Evolutionary conservation across 2,113 vertebrate genomes (phyloP).

Genomic region (Trematocara unimaculatum): DNA sequence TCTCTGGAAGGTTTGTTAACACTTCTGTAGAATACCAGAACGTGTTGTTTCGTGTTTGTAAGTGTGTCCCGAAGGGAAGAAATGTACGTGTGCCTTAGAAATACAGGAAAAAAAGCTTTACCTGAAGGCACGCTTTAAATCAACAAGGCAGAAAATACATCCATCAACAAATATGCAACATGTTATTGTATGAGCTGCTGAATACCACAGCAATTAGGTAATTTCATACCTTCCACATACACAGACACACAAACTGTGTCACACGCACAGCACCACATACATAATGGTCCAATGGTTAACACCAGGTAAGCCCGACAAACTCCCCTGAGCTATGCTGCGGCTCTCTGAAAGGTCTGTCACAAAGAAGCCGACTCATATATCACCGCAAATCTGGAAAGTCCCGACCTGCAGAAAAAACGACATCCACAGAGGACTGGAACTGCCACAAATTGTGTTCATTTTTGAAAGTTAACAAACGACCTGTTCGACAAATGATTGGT

Average conservation of each 20-base stretch:
- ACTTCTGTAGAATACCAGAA: constrained; percentile 14
- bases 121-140: constrained; percentile 15
- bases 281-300: not conserved
- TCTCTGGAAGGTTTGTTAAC: not conserved
- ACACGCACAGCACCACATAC: not conserved
- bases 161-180: not conserved
- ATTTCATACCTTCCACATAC: not conserved
- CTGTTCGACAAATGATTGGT: not conserved
- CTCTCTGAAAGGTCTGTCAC: constrained; percentile 14
- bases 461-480: not conserved
- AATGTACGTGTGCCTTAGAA: not conserved
- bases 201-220: not conserved
- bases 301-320: constrained; percentile 11
- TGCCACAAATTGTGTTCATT: not conserved
- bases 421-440: not conserved
- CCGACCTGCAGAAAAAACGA: constrained; percentile 9
- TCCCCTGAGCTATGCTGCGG: not conserved
- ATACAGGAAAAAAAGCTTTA: constrained; percentile 19
- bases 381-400: constrained; percentile 22
- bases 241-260: not conserved
- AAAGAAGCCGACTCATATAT: constrained; percentile 11
- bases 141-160: not conserved
- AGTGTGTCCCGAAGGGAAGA: not conserved
- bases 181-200: not conserved
- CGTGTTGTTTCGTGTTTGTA: constrained; percentile 19